Conservation (phyloP, 2,113 vertebrate species). For the Pantherophis guttatus region DNA sequence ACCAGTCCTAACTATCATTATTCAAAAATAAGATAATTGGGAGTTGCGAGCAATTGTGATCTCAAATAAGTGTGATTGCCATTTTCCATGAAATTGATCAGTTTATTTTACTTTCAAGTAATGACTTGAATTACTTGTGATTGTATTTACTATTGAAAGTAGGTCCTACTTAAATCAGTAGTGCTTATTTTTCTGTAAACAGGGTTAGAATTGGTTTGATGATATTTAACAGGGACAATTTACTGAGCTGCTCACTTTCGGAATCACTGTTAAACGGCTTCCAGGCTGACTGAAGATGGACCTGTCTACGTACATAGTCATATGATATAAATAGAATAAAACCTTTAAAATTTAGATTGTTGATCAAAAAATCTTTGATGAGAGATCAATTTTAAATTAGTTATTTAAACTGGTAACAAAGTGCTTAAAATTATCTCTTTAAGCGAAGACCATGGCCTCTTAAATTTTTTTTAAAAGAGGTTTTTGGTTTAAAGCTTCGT, state of each 20-base stretch:
- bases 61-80: neutral
- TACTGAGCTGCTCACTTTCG: constrained; percentile 68
- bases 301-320: constrained; percentile 57
- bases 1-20: neutral
- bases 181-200: neutral
- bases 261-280: constrained; percentile 65
- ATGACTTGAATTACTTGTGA: neutral
- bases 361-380: constrained; percentile 64
- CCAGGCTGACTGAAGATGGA: constrained; percentile 64
- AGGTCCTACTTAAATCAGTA: neutral
- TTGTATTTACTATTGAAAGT: neutral
- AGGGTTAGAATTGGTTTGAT: constrained; percentile 60
- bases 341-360: constrained; percentile 66
- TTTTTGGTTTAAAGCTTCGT: constrained; percentile 68
- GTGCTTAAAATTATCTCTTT: constrained; percentile 65
- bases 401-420: constrained; percentile 61
- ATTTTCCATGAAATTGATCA: neutral
- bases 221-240: constrained; percentile 63
- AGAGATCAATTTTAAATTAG: constrained; percentile 67
- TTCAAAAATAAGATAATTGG: neutral
- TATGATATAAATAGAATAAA: constrained; percentile 65
- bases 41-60: neutral
- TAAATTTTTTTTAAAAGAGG: constrained; percentile 24
- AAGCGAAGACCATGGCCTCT: constrained; percentile 48
- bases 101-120: neutral